Evolutionary conservation across 2,113 vertebrate species (phyloP), one percentile per base, ranked within the genome.

Genomic region (Holacanthus passer): DNA sequence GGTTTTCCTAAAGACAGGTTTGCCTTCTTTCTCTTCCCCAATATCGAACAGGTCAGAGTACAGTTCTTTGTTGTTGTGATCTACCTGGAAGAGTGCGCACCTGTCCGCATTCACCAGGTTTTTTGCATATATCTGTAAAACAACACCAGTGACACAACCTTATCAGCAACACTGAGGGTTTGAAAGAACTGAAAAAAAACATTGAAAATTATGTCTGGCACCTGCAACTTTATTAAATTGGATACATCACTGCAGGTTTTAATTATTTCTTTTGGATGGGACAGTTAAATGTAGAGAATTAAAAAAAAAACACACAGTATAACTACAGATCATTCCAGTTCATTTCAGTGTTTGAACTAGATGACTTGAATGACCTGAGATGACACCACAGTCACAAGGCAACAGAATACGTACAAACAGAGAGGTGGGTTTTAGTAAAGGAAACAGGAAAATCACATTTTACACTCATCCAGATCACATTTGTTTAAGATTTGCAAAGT

Each of bases 21-120:
- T 98, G 55, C 98, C 98, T 91, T 99, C 98, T 55, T 97, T 98
- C 91, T 98, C 98, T 93, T 99, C 98, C 27, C 98, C 98, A 35
- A 99, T 98, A 88, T 99, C 98, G 77, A 99, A 99, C 85, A 99
- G 96, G 91, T 99, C 98, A 32, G 98, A 99, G 92, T 98, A 99
- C 63, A 99, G 93, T 90, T 99, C 98, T 93, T 97, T 97, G 92
- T 99, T 99, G 94, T 96, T 98, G 88, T 99, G 98, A 92, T 99
- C 98, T 31, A 99, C 98, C 96, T 99, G 98, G 97, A 99, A 99
- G 86, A 99, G 97, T 64, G 98, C 98, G 91, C 98, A 99, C 45
- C 98, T 96, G 87, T 99, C 98, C 79, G 98, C 98, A 91, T 98
- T 99, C 96, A 99, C 98, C 96, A 99, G 95, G 94, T 99, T 99